phyloP scores from a whole-genome alignment of 2,888 invertebrate species.

The Drosophila mimica region DNA sequence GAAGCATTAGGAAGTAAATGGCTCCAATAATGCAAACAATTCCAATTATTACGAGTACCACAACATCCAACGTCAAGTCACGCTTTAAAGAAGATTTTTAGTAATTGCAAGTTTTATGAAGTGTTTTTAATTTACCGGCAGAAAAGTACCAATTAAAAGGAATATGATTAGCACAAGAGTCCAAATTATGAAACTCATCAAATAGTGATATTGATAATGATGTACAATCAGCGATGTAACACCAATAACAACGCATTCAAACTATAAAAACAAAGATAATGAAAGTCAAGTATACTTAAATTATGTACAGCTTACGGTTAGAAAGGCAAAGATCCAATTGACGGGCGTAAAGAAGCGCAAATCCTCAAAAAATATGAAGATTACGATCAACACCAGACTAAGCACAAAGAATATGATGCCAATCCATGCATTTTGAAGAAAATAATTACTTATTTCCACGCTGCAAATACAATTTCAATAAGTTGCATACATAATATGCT shows the following conservation, averaged over 20 bases:
- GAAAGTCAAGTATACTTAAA: background rate
- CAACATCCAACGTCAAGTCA: conserved; percentile 60
- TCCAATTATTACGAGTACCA: conserved; percentile 54
- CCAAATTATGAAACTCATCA: conserved; percentile 47
- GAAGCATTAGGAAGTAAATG: conserved; percentile 60
- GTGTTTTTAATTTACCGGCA: conserved; percentile 37
- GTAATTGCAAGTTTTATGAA: background rate
- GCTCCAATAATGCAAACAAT: conserved; percentile 52
- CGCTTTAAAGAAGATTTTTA: conserved; percentile 25
- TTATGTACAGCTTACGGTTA: conserved; percentile 40
- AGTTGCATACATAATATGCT: too few species aligned
- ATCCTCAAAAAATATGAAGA: conserved; percentile 61
- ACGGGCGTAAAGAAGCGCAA: conserved; percentile 47
- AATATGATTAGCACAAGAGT: conserved; percentile 35
- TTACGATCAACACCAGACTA: conserved; percentile 27
- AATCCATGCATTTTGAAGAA: conserved; percentile 37
- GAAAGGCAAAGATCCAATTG: conserved; percentile 55
- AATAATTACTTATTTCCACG: conserved; percentile 13
- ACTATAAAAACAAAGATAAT: conserved; percentile 22
- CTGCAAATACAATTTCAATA: conserved; percentile 3
- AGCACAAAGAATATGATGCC: conserved; percentile 47
- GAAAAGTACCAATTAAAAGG: conserved; percentile 34
- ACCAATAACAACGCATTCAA: conserved; percentile 51
- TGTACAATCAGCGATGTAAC: conserved; percentile 39
- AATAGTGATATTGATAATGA: conserved; percentile 41